These are phyloP conservation scores for Rhamphomyia laevipes DNA, from an alignment of 2,888 invertebrate genomes.

Conservation along the genomic window DNA sequence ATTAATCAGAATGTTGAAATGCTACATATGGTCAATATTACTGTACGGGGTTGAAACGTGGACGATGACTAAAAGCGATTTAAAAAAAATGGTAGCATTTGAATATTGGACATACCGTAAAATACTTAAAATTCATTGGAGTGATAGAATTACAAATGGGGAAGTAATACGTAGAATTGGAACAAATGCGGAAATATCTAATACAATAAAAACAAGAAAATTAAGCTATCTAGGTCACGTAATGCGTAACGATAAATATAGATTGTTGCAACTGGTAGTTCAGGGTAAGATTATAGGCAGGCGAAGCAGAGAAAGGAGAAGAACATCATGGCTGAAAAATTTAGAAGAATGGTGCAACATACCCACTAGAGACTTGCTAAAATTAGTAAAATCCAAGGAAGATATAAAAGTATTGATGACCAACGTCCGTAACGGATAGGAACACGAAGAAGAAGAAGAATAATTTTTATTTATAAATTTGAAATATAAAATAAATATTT, in stretches of 20 bases:
- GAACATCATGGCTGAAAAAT: not conserved
- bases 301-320: not conserved
- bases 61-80: not conserved
- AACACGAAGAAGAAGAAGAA: no score
- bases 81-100: not conserved
- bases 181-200: not conserved
- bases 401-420: no score
- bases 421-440: no score
- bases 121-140: not conserved
- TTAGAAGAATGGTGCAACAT: not conserved
- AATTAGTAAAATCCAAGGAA: no score
- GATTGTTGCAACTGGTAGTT: not conserved
- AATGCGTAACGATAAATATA: not conserved
- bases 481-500: no score
- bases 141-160: not conserved
- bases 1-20: not conserved
- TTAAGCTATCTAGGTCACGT: not conserved
- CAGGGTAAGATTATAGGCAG: not conserved
- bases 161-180: no score
- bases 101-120: not conserved
- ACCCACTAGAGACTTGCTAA: no score
- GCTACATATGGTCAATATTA: not conserved
- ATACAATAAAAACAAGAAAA: not conserved
- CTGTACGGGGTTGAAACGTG: not conserved
- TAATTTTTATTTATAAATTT: no score